Base-by-base conservation (phyloP, 2,113 vertebrate species). In the Otis tarda region DNA sequence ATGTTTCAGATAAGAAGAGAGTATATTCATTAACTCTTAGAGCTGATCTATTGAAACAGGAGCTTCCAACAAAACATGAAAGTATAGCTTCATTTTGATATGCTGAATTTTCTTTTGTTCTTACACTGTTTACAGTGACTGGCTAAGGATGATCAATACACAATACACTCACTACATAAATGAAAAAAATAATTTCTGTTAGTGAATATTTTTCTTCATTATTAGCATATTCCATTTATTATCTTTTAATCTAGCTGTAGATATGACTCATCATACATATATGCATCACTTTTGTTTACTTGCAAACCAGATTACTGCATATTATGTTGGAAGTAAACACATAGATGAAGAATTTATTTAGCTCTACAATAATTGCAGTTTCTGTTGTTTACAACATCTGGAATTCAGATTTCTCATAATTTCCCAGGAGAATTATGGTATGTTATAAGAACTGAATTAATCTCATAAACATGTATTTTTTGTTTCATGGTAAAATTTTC, bases 1-100 rank as follows among this genome's bases (percentile, higher is more conserved):
- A 96, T 74, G 68, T 70, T 93, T 94, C 75, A 86, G 84, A 83
- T 94, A 83, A 86, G 63, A 76, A 91, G 65, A 93, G 84, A 85
- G 28, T 61, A 80, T 83, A 63, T 88, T 95, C 74, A 90, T 95
- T 88, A 96, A 95, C 50, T 94, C 55, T n/a, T 28, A 86, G 55
- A 71, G 25, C 18, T 41, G 19, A n/a, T 91, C 59, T 79, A 27
- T 47, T 85, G 75, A 85, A 94, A 69, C 31, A 63, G 47, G 67
- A 83, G 30, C 71, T 43, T 80, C 39, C 61, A 80, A 77, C 39
- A 55, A 79, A 91, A 79, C 37, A 63, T 7, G 31, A 20, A 74
- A 63, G 55, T n/a, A 17, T 12, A 16, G 15, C 61, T 89, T 95
- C 8, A 2, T 85, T 91, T 86, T 69, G 24, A 41, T 67, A 69